phyloP scores from a whole-genome alignment of 2,888 invertebrate genomes.

The Latrodectus elegans region DNA sequence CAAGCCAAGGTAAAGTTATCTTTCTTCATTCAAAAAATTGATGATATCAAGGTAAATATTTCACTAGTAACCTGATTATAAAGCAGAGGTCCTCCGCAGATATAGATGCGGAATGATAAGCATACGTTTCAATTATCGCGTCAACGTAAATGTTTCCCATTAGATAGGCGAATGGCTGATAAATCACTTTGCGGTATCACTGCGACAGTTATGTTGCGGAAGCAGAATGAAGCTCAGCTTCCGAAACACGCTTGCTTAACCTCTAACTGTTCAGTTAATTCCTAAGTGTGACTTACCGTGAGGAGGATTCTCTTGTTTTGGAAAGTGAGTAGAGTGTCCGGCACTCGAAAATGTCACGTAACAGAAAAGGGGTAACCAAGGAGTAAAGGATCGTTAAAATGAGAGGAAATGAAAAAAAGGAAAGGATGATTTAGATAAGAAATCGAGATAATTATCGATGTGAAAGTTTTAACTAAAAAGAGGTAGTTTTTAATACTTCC shows the following conservation, averaged over 20 bases:
- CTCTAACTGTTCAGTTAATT: conserved; percentile 25
- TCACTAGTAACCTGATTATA: neutral
- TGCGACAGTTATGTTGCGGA: conserved; percentile 49
- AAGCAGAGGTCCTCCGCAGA: neutral
- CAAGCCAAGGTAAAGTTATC: no score
- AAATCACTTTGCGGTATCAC: conserved; percentile 36
- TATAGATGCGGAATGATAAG: conserved; percentile 30
- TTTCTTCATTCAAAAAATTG: no score
- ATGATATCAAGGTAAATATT: neutral
- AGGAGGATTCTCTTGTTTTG: neutral
- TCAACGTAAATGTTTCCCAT: conserved; percentile 40
- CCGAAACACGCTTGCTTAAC: conserved; percentile 31
- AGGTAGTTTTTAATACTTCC: neutral
- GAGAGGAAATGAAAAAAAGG: neutral
- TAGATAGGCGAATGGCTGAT: conserved; percentile 49
- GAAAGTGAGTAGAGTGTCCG: conserved; percentile 1
- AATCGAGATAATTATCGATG: neutral
- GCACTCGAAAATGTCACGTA: neutral
- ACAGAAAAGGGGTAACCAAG: neutral
- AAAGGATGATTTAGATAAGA: neutral
- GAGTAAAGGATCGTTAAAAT: neutral
- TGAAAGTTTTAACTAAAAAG: neutral
- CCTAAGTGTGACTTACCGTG: conserved; percentile 9
- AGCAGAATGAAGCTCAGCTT: conserved; percentile 28
- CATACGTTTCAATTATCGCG: conserved; percentile 51